phyloP scores from a whole-genome alignment of 2,888 invertebrate species.

The Diplazon laetatorius region DNA sequence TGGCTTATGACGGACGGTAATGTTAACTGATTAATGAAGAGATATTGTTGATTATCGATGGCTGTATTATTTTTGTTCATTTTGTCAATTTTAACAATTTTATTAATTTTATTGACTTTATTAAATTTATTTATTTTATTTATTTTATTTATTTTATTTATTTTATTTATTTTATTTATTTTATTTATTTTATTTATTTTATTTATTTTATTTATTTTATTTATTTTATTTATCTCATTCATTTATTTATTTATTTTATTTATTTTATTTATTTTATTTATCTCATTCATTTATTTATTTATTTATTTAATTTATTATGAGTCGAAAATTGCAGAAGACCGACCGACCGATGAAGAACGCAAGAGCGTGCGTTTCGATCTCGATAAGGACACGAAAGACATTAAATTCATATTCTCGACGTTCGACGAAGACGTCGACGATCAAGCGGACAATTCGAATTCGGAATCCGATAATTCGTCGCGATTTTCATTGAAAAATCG shows the following conservation, averaged over 20 bases:
- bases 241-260: no score
- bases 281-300: no score
- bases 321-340: slow-evolving; percentile 74
- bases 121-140: no score
- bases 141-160: no score
- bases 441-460: slow-evolving; percentile 62
- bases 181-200: no score
- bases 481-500: neutral
- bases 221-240: no score
- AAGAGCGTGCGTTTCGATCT: slow-evolving; percentile 90
- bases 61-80: slow-evolving; percentile 11
- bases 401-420: slow-evolving; percentile 79
- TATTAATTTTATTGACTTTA: no score
- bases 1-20: slow-evolving; percentile 4
- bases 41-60: slow-evolving; percentile 8
- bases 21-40: neutral
- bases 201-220: no score
- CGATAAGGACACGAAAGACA: slow-evolving; percentile 81
- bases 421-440: slow-evolving; percentile 77
- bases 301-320: neutral
- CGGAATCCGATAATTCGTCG: slow-evolving; percentile 71
- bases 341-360: slow-evolving; percentile 87
- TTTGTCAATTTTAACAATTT: no score
- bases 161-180: no score
- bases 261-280: no score